Percentiles rank a stretch among this genome's conserved stretches.
Evolutionary conservation across 2,888 invertebrate species (phyloP).

Genomic region (Cephonodes hylas): DNA sequence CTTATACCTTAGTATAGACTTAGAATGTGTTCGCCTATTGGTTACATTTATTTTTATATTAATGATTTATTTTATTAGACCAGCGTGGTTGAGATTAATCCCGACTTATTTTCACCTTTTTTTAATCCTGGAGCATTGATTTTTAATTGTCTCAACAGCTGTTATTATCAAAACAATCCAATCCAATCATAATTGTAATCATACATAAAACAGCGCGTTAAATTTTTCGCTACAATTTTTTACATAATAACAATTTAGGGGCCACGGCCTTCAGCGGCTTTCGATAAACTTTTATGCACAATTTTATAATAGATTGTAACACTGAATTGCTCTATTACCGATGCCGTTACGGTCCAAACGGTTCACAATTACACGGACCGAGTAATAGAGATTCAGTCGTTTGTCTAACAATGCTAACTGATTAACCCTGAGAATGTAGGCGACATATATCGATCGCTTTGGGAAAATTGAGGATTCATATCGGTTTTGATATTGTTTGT

Average conservation of each 20-base stretch:
- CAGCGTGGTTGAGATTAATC: too few species aligned
- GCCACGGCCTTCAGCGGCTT: slow-evolving; percentile 43
- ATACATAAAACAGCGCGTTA: neutral
- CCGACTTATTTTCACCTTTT: too few species aligned
- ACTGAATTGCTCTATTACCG: slow-evolving; percentile 37
- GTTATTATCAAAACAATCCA: neutral
- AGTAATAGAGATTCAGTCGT: slow-evolving; percentile 22
- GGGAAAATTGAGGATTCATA: neutral
- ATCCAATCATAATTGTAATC: neutral
- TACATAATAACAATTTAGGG: slow-evolving; percentile 21
- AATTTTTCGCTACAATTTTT: slow-evolving; percentile 4
- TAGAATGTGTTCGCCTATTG: too few species aligned
- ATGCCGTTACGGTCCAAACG: slow-evolving; percentile 26
- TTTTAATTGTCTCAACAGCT: too few species aligned
- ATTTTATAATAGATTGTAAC: slow-evolving; percentile 56
- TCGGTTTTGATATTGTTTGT: neutral
- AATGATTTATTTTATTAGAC: too few species aligned
- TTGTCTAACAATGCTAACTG: slow-evolving; percentile 12
- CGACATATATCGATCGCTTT: slow-evolving; percentile 33
- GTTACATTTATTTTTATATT: too few species aligned
- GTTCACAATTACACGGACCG: slow-evolving; percentile 49
- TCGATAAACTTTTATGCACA: slow-evolving; percentile 39
- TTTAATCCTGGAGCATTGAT: too few species aligned
- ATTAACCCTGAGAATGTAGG: slow-evolving; percentile 62
- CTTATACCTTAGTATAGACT: too few species aligned